Evolutionary conservation across 2,113 vertebrate species (phyloP).

Genomic region (Balaeniceps rex): DNA sequence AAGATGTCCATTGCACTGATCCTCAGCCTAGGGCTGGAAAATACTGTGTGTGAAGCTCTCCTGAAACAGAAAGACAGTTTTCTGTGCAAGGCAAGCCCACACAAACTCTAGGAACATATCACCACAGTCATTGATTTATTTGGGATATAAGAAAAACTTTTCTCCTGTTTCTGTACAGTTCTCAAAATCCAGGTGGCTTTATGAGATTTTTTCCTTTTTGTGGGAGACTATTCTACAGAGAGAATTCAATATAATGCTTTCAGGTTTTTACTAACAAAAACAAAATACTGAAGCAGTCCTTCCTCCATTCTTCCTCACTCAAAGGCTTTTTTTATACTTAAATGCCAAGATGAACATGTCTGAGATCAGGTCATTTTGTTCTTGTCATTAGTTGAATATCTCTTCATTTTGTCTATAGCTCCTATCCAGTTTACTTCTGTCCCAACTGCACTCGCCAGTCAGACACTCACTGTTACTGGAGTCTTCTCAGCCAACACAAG

Average conservation of each 20-base stretch:
- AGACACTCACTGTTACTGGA: rapidly evolving
- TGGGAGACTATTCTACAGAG: not conserved
- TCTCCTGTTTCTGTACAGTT: not conserved
- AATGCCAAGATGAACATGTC: not conserved
- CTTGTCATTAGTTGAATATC: not conserved
- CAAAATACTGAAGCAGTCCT: not conserved
- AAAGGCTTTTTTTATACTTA: not conserved
- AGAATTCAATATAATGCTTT: not conserved
- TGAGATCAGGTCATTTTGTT: not conserved
- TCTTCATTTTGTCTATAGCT: not conserved
- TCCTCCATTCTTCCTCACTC: not conserved
- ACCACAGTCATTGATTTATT: not conserved
- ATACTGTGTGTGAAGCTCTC: not conserved
- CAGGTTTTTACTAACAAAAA: not conserved
- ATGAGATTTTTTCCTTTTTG: not conserved
- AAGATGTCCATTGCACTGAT: not conserved
- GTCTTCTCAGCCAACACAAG: not conserved
- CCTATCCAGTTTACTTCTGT: not conserved
- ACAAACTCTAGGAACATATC: not conserved
- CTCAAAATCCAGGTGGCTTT: not conserved
- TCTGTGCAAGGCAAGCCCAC: not conserved
- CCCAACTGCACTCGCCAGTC: not conserved
- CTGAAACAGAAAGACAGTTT: not conserved
- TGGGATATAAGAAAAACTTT: not conserved
- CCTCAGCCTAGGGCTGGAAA: not conserved